Conservation (phyloP, 2,113 vertebrate species). For the Hippopotamus amphibius region DNA sequence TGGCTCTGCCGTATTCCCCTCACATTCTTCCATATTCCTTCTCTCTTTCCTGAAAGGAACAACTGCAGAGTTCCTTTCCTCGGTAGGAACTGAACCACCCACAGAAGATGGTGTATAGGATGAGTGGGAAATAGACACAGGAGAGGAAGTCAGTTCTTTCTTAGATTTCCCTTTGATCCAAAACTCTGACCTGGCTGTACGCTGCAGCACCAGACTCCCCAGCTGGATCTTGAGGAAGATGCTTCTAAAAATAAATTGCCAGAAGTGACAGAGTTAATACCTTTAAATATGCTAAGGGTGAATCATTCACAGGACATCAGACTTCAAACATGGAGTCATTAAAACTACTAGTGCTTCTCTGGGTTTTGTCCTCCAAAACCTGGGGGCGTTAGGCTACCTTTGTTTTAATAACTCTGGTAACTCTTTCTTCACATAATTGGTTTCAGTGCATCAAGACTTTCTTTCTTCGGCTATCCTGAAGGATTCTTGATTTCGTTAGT, state of each 20-base stretch:
- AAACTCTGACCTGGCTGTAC: background rate
- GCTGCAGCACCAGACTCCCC: background rate
- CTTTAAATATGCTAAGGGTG: slow-evolving; percentile 51
- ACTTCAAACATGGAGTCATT: slow-evolving; percentile 68
- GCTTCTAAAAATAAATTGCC: slow-evolving; percentile 57
- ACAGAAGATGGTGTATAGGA: background rate
- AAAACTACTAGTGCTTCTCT: slow-evolving; percentile 48
- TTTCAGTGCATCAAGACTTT: background rate
- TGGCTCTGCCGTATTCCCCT: background rate
- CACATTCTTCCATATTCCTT: background rate
- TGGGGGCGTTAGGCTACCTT: background rate
- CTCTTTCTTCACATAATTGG: slow-evolving; percentile 51
- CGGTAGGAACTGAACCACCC: background rate
- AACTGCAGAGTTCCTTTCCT: background rate
- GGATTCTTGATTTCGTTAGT: slow-evolving; percentile 28
- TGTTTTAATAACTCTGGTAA: slow-evolving; percentile 5
- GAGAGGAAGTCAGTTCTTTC: background rate
- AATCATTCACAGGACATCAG: slow-evolving; percentile 56
- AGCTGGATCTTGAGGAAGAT: background rate
- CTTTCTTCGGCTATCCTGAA: background rate
- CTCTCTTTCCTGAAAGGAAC: background rate
- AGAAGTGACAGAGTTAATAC: slow-evolving; percentile 61
- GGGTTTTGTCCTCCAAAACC: background rate
- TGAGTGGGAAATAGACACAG: background rate
- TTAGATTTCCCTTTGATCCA: background rate